phyloP scores from a whole-genome alignment of 1,140 invertebrate genomes.

The Hyles vespertilio region DNA sequence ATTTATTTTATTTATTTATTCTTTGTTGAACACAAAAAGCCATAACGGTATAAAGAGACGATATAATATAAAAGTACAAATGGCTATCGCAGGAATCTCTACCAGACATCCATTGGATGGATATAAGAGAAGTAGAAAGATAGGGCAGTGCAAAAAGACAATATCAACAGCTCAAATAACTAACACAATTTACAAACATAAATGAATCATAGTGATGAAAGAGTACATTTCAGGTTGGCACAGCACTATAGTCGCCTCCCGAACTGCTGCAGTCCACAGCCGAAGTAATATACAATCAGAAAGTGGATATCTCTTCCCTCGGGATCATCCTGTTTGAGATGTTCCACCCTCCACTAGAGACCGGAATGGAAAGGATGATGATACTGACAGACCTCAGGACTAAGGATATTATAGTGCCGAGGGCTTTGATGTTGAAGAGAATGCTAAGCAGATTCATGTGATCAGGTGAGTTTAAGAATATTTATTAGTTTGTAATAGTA shows the following conservation, averaged over 20 bases:
- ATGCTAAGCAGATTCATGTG: constrained; percentile 65
- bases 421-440: constrained; percentile 48
- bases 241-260: constrained; percentile 95
- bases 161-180: too few species aligned
- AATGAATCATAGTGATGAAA: background rate
- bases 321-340: constrained; percentile 97
- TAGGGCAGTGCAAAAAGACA: too few species aligned
- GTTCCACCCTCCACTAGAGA: constrained; percentile 88
- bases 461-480: constrained; percentile 48
- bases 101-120: too few species aligned
- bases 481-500: too few species aligned
- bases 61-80: too few species aligned
- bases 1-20: too few species aligned
- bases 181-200: too few species aligned
- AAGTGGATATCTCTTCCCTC: constrained; percentile 94
- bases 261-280: constrained; percentile 83
- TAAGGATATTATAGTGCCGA: constrained; percentile 56
- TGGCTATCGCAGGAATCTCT: too few species aligned
- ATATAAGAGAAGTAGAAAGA: too few species aligned
- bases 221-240: constrained; percentile 83
- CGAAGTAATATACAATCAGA: constrained; percentile 91
- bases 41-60: too few species aligned
- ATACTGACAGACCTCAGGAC: constrained; percentile 68
- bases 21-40: background rate
- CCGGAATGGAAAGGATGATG: constrained; percentile 92